These are phyloP conservation scores for Leptinotarsa rubiginosa DNA, from an alignment of 2,888 invertebrate species.

Conservation along the genomic window DNA sequence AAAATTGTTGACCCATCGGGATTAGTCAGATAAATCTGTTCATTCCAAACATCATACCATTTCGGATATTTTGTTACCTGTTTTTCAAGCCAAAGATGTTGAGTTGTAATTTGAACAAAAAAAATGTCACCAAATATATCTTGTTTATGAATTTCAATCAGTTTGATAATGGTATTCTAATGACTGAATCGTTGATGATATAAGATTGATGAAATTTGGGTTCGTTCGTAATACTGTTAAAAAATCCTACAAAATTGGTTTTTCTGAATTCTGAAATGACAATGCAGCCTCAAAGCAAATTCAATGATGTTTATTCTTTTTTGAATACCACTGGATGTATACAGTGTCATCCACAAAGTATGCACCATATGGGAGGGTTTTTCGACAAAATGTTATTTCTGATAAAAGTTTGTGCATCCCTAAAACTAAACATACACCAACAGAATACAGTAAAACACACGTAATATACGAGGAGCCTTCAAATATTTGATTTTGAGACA, in stretches of 20 bases:
- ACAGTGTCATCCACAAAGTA: no score
- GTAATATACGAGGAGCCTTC: no score
- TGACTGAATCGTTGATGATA: neutral
- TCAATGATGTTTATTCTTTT: no score
- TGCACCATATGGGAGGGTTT: no score
- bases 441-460: no score
- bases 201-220: neutral
- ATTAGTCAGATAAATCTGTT: neutral
- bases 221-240: neutral
- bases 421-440: no score
- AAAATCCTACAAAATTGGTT: neutral
- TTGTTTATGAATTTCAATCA: neutral
- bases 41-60: neutral
- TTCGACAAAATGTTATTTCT: no score
- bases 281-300: no score
- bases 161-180: neutral
- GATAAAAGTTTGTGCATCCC: no score
- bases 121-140: neutral
- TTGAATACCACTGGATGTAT: no score
- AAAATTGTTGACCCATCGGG: no score
- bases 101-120: conserved; percentile 1
- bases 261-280: neutral
- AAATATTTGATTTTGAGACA: no score
- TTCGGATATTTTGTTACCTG: conserved; percentile 4
- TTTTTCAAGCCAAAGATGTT: conserved; percentile 6